Conservation (phyloP, 2,797 vertebrate genomes). For the Ctenopoma kingsleyae region DNA sequence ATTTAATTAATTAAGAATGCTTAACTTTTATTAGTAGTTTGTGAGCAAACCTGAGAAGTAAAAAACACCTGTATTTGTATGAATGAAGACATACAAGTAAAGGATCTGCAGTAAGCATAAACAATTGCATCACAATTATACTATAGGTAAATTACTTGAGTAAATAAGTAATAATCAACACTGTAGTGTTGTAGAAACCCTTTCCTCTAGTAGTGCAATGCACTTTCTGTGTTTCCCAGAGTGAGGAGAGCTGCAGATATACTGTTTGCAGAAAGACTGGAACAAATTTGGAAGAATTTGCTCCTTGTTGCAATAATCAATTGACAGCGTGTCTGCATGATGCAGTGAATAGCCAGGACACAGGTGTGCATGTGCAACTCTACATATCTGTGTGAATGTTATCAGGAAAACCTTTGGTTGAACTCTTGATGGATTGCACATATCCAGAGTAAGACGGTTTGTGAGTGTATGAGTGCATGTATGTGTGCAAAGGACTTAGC, state of each 20-base stretch:
- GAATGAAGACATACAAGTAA: no score
- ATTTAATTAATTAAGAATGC: no score
- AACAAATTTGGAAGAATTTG: conserved; percentile 2
- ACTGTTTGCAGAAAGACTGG: neutral
- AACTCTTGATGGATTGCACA: conserved; percentile 51
- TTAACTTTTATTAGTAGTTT: no score
- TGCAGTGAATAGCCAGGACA: conserved; percentile 14
- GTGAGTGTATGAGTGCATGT: conserved; percentile 5
- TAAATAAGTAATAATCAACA: neutral
- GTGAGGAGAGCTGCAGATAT: no score
- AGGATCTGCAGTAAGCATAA: no score
- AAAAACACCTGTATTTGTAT: neutral
- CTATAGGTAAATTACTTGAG: no score
- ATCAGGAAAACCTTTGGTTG: conserved; percentile 65
- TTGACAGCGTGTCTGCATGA: neutral
- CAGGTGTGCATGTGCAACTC: conserved; percentile 39
- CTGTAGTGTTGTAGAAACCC: neutral
- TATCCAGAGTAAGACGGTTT: conserved; percentile 20
- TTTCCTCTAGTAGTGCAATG: neutral
- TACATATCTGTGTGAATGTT: conserved; percentile 47
- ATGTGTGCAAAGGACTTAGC: conserved; percentile 17
- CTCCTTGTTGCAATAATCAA: neutral
- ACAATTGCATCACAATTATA: no score
- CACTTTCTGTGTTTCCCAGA: neutral
- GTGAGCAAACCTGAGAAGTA: no score